phyloP scores from a whole-genome alignment of 2,113 vertebrate genomes.

The Heterochromis multidens region DNA sequence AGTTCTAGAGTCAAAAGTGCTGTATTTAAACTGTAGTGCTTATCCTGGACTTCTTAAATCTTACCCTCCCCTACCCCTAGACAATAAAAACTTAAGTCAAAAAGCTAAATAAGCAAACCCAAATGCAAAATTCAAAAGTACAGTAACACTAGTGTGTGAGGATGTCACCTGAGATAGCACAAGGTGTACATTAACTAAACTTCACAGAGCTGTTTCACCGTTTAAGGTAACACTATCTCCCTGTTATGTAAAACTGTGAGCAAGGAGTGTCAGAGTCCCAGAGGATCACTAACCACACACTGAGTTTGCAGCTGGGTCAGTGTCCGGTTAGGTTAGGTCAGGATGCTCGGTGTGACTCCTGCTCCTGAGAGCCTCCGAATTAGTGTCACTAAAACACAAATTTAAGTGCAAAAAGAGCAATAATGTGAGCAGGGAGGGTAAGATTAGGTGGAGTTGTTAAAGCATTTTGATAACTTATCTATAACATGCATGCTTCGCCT shows the following conservation, averaged over 20 bases:
- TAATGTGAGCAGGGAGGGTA: background rate
- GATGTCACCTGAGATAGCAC: background rate
- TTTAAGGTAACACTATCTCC: background rate
- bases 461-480: conserved; percentile 63
- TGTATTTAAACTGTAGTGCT: background rate
- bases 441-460: conserved; percentile 26
- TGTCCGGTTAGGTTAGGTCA: background rate
- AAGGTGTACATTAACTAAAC: background rate
- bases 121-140: background rate
- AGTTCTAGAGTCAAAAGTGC: background rate
- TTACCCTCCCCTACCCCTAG: no score
- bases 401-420: background rate
- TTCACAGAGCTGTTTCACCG: background rate
- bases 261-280: background rate
- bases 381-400: background rate
- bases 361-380: background rate
- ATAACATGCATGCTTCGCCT: background rate
- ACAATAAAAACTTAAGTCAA: background rate
- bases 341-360: background rate
- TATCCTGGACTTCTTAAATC: background rate
- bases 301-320: background rate
- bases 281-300: background rate
- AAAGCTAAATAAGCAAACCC: background rate
- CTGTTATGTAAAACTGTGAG: background rate
- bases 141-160: background rate